A percentile compares a stretch with the other conserved stretches of the same genome.
These are phyloP conservation scores for Alethe castanea DNA, from an alignment of 2,113 vertebrate species.

Conservation along the genomic window DNA sequence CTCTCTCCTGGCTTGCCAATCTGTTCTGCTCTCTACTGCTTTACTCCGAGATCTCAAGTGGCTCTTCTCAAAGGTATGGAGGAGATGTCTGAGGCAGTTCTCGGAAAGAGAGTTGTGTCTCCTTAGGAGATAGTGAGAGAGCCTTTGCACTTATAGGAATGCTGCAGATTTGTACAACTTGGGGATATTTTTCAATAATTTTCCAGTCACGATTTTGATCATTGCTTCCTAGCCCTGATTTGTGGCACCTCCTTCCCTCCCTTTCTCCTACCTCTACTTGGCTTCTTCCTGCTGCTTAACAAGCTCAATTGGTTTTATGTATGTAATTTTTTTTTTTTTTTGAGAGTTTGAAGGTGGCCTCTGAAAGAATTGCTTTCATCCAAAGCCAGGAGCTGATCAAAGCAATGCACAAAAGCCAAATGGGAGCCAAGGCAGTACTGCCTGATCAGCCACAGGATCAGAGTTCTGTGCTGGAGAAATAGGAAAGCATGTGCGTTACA, in stretches of 20 bases:
- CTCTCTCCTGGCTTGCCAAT: background rate
- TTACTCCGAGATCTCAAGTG: background rate
- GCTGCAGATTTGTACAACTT: background rate
- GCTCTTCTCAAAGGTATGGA: background rate
- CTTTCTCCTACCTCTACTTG: slow-evolving; percentile 25
- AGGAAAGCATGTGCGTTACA: background rate
- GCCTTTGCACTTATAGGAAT: background rate
- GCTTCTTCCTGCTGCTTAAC: slow-evolving; percentile 47
- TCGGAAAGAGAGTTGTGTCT: background rate
- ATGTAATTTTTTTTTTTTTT: slow-evolving; percentile 4
- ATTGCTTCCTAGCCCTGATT: slow-evolving; percentile 4
- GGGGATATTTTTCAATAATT: background rate
- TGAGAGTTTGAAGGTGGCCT: slow-evolving; percentile 35
- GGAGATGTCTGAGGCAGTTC: background rate
- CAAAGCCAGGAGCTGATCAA: slow-evolving; percentile 48
- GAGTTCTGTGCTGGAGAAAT: background rate
- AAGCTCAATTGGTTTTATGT: slow-evolving; percentile 47
- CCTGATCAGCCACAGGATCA: background rate
- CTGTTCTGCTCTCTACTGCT: background rate
- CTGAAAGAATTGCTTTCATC: slow-evolving; percentile 44
- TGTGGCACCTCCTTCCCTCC: background rate
- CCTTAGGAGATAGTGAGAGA: background rate
- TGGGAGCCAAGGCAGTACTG: slow-evolving; percentile 14
- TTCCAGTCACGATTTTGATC: background rate
- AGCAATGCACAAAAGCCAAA: slow-evolving; percentile 19